Base-by-base conservation (phyloP, 2,797 vertebrate genomes). In the Onychomys torridus region DNA sequence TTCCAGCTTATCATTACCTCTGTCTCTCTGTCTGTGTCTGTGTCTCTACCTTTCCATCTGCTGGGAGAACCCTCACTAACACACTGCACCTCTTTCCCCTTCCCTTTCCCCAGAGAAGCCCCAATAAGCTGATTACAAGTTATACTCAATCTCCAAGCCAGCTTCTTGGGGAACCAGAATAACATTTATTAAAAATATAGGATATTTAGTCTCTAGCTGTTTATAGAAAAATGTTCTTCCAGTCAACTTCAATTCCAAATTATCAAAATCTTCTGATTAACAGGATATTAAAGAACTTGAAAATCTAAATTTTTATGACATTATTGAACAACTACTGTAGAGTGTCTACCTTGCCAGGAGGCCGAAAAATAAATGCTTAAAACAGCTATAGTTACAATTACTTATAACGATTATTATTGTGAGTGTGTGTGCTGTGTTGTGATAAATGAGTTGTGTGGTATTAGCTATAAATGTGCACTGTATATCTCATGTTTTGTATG, bases 261-360 rank as follows among this genome's bases (percentile, higher is more conserved):
- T 19, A 59, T 87, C 84, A 55, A 96, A 96, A 84, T 59, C 34
- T 23, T 46, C 57, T 59, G 87, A 73, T 90, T 59, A 89, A 94
- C 92, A 95, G 23, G 29, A 67, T 81, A 59, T 59, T 87, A 84
- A 94, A 95, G 27, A 25, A 8, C n/a, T 96, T 94, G 75, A 46
- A 85, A 73, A 1, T 65, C 46, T 8, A 84, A 63, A 46, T 34
- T 67, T 90, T 79, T 55, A 94, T 67, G 43, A 59, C 91, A 55
- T 32, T 57, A 86, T 3, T 86, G 40, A 83, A 29, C 6, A 76
- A 2, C 37, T n/a, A 43, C 32, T 37, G 1, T 17, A 57, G 77
- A 86, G 5, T 10, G 27, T 57, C 32, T 27, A 46, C 14, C 23
- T 96, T 61, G 67, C 11, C 19, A 63, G 10, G 17, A 32, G 69